Base-by-base conservation (phyloP, 2,797 vertebrate genomes). In the Acanthiza pusilla region DNA sequence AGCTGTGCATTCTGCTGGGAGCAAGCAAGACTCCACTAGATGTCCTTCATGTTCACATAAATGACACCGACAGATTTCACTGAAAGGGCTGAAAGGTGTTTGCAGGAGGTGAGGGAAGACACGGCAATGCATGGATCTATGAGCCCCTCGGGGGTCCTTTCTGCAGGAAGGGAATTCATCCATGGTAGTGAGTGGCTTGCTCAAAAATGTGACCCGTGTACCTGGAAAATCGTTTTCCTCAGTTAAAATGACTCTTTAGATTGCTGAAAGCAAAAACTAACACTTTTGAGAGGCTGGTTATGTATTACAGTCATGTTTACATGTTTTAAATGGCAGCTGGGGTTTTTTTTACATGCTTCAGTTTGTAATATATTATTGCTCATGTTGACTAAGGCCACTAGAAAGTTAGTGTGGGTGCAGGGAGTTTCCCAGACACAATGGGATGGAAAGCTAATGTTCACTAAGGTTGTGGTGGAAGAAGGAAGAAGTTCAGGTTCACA, bases 31-130 rank as follows among this genome's bases (percentile, higher is more conserved):
- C 86, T 96, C 95, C 96, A 96, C 95, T 96, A 96, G 96, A 80
- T 96, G 95, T 97, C 95, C 95, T 97, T 97, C 96, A 96, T 54
- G 96, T 94, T 94, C 96, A 95, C 86, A 42, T 45, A 96, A 96
- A 97, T 96, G 93, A 84, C 95, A 94, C 73, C 3, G 3, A 32
- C 84, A 70, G 62, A 26, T 86, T 62, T 40, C 32, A 3, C 88
- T 60, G 90, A 18, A 43, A 86, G 63, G 70, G 58, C 86, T 76
- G 80, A 32, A 84, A 93, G 66, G 88, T 88, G 79, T 58, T 40
- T 75, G 70, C 76, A 42, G 58, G 29, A 75, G 77, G 16, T 60
- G 81, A 91, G 48, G 45, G 75, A 48, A 73, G 43, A 15, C 51
- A 61, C 48, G 34, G 22, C n/a, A 34, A 17, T 8, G 47, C 3